Conservation (phyloP, 2,797 vertebrate species). For the Sebastes trivittatus region DNA sequence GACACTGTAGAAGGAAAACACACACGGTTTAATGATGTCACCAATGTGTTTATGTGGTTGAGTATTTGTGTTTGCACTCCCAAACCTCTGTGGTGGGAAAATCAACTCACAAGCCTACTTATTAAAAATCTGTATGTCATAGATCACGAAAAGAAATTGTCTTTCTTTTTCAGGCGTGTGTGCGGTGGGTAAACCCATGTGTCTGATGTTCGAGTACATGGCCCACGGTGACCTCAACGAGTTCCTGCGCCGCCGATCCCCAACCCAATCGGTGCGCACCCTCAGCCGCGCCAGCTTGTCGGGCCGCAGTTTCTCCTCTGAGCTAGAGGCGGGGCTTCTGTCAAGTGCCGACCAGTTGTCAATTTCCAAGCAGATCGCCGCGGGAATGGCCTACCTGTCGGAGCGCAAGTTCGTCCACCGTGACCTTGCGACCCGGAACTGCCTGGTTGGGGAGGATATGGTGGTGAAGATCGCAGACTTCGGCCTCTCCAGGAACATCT, state of each 20-base stretch:
- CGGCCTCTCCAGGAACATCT: constrained; percentile 96
- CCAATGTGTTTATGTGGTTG: constrained; percentile 8
- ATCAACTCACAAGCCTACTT: background rate
- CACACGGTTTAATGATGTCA: constrained; percentile 11
- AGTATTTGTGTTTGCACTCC: background rate
- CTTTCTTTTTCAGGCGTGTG: constrained; percentile 87
- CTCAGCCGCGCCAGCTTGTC: constrained; percentile 82
- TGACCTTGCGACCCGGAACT: constrained; percentile 97
- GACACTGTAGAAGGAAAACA: background rate
- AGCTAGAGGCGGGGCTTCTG: constrained; percentile 76
- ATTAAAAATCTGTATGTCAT: background rate
- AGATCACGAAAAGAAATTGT: background rate
- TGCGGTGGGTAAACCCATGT: constrained; percentile 98
- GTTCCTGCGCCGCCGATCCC: constrained; percentile 89
- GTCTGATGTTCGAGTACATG: constrained; percentile 98
- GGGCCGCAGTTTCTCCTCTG: constrained; percentile 71
- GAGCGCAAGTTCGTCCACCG: constrained; percentile 98
- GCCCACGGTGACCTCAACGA: constrained; percentile 96
- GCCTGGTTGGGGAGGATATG: constrained; percentile 93
- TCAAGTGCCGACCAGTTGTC: constrained; percentile 89
- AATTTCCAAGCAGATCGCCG: constrained; percentile 93
- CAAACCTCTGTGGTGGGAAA: background rate
- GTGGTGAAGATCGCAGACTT: constrained; percentile 98
- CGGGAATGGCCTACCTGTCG: constrained; percentile 96
- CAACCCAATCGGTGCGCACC: constrained; percentile 80